Evolutionary conservation across 2,888 invertebrate genomes (phyloP), one percentile per base, ranked within the genome.

Genomic region (Dexiosoma caninum): DNA sequence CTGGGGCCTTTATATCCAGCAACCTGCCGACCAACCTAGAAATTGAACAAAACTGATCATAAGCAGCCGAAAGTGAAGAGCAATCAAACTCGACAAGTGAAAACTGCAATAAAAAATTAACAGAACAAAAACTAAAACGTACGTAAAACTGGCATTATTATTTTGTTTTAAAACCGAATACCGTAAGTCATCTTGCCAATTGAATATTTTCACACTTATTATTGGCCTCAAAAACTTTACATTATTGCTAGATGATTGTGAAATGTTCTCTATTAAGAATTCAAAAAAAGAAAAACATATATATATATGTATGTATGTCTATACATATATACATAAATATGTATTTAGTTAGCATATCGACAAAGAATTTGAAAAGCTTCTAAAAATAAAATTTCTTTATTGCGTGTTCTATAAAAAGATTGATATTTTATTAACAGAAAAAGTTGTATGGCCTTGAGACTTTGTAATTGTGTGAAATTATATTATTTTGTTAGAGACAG

Each of bases 381-480:
- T 27, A 30, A n/a, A 66, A 30, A 37, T 53, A 66, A 16, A 4
- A 37, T 16, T 19, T 30, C 10, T 40, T 30, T 51, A 23, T 30
- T 40, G 10, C 37, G 14, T 37, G 3, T 35, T 46, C 46, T 57
- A 57, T 46, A 46, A 70, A 46, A 30, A 69, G 44, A 44, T 57
- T 35, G 44, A 44, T 44, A 32, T 23, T 10, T 27, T 66, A 37
- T 66, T 51, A 35, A 66, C 6, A 37, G 21, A 44, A 57, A 57
- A 57, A 57, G 21, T 35, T 57, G 8, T 32, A 8, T 16, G 9
- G 3, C 57, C 35, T 49, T 49, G 49, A 14, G 21, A 10, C 14
- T 9, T 19, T 12, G 21, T 12, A 32, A 35, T 32, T 35, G 23
- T 16, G 35, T 14, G 23, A 21, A 51, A 64, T 35, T 14, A 60